Evolutionary conservation across 2,888 invertebrate genomes (phyloP).

Genomic region (Cenopis cana): DNA sequence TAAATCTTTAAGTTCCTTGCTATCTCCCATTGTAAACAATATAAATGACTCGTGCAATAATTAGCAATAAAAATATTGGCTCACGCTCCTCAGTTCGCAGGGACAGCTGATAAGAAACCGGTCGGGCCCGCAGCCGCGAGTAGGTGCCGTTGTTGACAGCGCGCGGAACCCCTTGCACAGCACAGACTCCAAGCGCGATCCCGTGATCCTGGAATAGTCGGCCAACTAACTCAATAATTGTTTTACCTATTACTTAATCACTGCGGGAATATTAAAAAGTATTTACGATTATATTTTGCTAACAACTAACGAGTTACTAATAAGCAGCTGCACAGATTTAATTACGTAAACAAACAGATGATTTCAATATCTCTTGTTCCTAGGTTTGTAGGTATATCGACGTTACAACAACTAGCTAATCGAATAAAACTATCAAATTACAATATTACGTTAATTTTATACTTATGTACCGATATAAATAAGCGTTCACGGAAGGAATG

Average conservation of each 20-base stretch:
- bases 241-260: not conserved
- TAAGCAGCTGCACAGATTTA: not conserved
- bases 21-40: too few relatives aligned
- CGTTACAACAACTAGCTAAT: too few relatives aligned
- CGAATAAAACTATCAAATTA: too few relatives aligned
- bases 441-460: too few relatives aligned
- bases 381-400: too few relatives aligned
- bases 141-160: too few relatives aligned
- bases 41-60: not conserved
- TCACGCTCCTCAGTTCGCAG: constrained; percentile 4
- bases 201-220: constrained; percentile 3
- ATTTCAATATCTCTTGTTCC: too few relatives aligned
- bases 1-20: not conserved
- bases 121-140: not conserved
- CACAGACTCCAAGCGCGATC: not conserved
- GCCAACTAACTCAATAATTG: not conserved
- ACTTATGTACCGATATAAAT: too few relatives aligned
- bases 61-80: not conserved
- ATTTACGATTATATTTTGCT: not conserved
- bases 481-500: too few relatives aligned
- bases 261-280: not conserved
- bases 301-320: not conserved
- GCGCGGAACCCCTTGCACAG: too few relatives aligned
- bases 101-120: not conserved
- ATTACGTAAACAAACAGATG: not conserved